Evolutionary conservation across 2,113 vertebrate genomes (phyloP).

Genomic region (Podiceps cristatus): DNA sequence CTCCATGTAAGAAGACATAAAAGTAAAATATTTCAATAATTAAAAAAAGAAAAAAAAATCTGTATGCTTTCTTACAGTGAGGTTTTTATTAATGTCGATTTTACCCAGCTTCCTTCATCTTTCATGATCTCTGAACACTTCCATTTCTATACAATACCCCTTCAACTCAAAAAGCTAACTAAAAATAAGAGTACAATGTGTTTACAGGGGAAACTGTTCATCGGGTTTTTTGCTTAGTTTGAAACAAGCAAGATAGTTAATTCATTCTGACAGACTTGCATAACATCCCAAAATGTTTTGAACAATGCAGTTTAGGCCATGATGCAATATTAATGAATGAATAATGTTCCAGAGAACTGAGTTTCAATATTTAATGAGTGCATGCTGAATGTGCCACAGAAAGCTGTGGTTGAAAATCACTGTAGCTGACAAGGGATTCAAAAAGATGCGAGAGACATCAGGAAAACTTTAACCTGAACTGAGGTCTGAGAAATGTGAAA

Average conservation of each 20-base stretch:
- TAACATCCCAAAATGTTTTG: conserved; percentile 73
- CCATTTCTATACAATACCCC: background rate
- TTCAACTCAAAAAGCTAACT: background rate
- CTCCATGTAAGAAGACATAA: background rate
- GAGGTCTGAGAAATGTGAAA: conserved; percentile 32
- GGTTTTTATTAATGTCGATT: background rate
- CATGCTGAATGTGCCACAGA: conserved; percentile 2
- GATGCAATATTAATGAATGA: conserved; percentile 88
- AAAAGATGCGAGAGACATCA: background rate
- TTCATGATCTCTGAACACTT: background rate
- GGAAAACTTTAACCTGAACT: conserved; percentile 34
- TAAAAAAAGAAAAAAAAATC: background rate
- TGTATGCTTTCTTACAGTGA: background rate
- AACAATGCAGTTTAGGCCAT: conserved; percentile 82
- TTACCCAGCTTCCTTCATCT: background rate
- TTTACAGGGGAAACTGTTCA: conserved; percentile 17
- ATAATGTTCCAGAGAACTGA: conserved; percentile 79
- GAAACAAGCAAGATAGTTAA: conserved; percentile 64
- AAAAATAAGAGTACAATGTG: background rate
- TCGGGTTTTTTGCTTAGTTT: conserved; percentile 42
- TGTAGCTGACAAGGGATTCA: background rate
- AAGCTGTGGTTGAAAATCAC: conserved; percentile 49
- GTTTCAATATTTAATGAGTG: conserved; percentile 88
- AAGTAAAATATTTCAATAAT: background rate
- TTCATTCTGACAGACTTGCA: conserved; percentile 66